Evolutionary conservation across 2,113 vertebrate species (phyloP), one percentile per base, ranked within the genome.

Genomic region (Miniopterus natalensis): DNA sequence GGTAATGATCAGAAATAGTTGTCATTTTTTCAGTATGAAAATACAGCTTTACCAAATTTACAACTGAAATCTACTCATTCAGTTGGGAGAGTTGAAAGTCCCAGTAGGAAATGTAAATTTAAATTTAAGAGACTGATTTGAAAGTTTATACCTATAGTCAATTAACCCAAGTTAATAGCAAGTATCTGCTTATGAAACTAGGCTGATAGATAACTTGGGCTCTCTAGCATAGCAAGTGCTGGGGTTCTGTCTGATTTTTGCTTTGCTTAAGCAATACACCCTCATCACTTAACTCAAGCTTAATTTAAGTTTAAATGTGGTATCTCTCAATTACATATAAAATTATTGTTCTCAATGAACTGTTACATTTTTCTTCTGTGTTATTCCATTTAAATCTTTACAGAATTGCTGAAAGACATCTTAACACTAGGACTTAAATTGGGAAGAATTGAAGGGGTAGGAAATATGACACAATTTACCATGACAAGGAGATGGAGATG

Each of bases 361-460:
- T 90, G 23, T 87, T 94, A 61, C 8, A 66, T 66, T 90, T 80
- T 92, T 79, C 63, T 87, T 84, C 42, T 29, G 21, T 93, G 57
- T 84, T 74, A 85, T 74, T 91, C 18, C 77, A 63, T 87, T 90
- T 88, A 94, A 92, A 84, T 94, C 75, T 85, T 95, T 49, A 73
- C 90, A 94, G 65, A 85, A 88, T 71, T 95, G 29, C 49, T 53
- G 21, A 78, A 95, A 94, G 45, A 88, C 31, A 77, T 61, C 75
- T 89, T 71, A 92, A 84, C 25, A 49, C 13, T 53, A 80, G 20
- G 40, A 68, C 29, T 80, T 57, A 73, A 89, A 92, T 15, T 74
- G 70, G n/a, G 61, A 96, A 81, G 59, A 85, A 94, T 25, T 31
- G 23, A 88, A 90, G 29, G 59, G 45, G 20, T 71, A 15, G 25